phyloP scores from a whole-genome alignment of 2,113 vertebrate genomes.

The Etia nguti region DNA sequence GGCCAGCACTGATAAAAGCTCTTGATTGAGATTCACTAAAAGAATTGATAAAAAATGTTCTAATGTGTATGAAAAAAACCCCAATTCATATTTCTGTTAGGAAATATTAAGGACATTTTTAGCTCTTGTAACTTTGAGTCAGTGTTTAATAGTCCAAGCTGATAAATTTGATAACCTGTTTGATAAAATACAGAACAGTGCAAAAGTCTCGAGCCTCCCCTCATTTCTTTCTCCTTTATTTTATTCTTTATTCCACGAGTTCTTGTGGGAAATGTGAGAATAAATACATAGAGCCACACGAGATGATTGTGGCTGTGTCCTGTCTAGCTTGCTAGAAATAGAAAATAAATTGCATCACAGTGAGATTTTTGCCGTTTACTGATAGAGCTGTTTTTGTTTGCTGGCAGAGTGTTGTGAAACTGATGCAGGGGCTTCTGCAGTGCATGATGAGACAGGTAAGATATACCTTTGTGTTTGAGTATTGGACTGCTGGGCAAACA shows the following conservation, averaged over 20 bases:
- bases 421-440: slow-evolving; percentile 95
- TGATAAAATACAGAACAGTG: neutral
- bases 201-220: neutral
- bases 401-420: slow-evolving; percentile 92
- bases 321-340: neutral
- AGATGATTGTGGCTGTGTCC: neutral
- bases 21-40: neutral
- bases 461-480: neutral
- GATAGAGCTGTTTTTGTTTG: slow-evolving; percentile 6
- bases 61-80: accelerated
- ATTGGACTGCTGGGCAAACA: neutral
- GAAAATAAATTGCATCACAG: neutral
- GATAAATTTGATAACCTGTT: neutral
- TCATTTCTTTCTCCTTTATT: no score
- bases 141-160: neutral
- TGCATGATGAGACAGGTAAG: slow-evolving; percentile 99
- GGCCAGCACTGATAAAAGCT: neutral
- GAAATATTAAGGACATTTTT: neutral
- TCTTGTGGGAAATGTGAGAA: neutral
- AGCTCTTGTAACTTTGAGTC: neutral
- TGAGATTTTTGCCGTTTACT: neutral
- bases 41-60: accelerated
- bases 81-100: neutral
- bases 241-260: neutral
- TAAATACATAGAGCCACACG: neutral